These are phyloP conservation scores for Criorhina ranunculi DNA, from an alignment of 2,888 invertebrate species.

Conservation along the genomic window DNA sequence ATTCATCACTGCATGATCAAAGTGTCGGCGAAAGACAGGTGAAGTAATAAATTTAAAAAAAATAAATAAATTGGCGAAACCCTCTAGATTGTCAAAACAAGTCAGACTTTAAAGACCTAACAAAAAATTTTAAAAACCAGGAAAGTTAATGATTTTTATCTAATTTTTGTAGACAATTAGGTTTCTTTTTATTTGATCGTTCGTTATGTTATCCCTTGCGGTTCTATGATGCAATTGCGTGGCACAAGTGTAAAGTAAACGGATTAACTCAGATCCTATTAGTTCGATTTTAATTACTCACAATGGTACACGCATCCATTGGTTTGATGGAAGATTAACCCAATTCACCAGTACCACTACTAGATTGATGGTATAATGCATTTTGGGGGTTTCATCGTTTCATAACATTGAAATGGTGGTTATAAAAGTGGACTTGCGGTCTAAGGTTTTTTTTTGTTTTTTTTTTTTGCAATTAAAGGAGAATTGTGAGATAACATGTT, in stretches of 20 bases:
- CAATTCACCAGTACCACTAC: slow-evolving; percentile 1
- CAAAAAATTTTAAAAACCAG: neutral
- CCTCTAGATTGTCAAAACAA: neutral
- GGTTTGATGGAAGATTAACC: neutral
- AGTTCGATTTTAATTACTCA: neutral
- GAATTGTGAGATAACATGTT: neutral
- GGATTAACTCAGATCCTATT: slow-evolving; percentile 9
- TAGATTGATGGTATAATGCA: neutral
- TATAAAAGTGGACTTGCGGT: slow-evolving; percentile 14
- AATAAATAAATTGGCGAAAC: neutral
- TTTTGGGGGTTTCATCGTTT: neutral
- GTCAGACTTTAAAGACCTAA: neutral
- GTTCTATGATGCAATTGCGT: slow-evolving; percentile 13
- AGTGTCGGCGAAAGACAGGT: slow-evolving; percentile 15
- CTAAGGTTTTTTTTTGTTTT: neutral
- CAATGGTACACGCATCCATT: neutral
- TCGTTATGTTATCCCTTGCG: neutral
- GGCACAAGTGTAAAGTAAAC: neutral
- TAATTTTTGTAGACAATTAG: neutral
- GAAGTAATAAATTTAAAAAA: neutral
- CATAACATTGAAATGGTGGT: slow-evolving; percentile 23
- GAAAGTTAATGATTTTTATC: slow-evolving; percentile 23
- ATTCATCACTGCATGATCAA: slow-evolving; percentile 45
- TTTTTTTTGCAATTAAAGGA: slow-evolving; percentile 25
- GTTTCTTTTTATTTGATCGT: no score